A percentile compares a stretch with the other conserved stretches of the same genome.
phyloP scores from a whole-genome alignment of 2,888 invertebrate species.

The Eucriotettix oculatus region DNA sequence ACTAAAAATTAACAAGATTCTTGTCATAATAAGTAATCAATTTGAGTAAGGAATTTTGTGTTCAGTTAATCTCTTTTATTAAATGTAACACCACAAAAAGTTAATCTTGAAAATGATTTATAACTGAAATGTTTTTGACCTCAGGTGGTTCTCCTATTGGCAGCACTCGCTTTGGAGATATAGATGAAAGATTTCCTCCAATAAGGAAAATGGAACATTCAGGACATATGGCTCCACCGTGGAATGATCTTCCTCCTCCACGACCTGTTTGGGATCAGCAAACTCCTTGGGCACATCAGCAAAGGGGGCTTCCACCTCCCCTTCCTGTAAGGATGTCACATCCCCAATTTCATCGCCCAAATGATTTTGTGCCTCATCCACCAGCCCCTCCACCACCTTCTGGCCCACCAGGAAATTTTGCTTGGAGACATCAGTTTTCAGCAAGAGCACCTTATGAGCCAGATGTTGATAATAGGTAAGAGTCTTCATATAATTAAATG shows the following conservation, averaged over 20 bases:
- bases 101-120: neutral
- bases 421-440: conserved; percentile 3
- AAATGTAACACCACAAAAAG: too few species aligned
- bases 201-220: neutral
- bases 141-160: neutral
- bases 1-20: too few species aligned
- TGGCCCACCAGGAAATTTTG: neutral
- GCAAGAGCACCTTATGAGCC: conserved; percentile 4
- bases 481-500: too few species aligned
- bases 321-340: neutral
- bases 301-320: neutral
- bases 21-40: too few species aligned
- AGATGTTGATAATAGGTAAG: conserved; percentile 5
- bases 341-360: neutral
- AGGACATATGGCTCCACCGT: neutral
- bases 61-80: too few species aligned
- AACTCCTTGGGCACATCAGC: neutral
- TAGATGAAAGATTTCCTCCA: conserved; percentile 33
- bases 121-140: neutral
- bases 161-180: conserved; percentile 26
- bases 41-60: too few species aligned
- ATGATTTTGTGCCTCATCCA: neutral
- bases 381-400: neutral
- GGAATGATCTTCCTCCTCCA: neutral
- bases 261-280: neutral